A percentile compares a stretch with the other conserved stretches of the same genome.
Conservation (phyloP, 2,113 vertebrate species). For the Loxodonta africana region DNA sequence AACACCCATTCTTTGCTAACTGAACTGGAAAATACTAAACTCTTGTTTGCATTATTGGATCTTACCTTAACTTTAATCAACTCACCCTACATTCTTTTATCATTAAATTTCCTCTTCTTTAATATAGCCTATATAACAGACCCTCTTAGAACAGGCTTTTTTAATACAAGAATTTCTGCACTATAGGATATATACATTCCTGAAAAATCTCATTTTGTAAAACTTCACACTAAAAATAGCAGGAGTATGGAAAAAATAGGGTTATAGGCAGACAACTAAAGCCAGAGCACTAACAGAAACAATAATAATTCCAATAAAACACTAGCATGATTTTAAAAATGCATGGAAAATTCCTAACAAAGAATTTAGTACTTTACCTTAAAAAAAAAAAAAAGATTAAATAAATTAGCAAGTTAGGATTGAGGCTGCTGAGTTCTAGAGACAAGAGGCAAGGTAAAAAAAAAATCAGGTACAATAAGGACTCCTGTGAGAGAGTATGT, state of each 20-base stretch:
- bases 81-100: slow-evolving; percentile 17
- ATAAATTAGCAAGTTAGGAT: neutral
- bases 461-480: neutral
- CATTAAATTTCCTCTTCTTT: neutral
- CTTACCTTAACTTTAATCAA: slow-evolving; percentile 6
- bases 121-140: slow-evolving; percentile 5
- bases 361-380: neutral
- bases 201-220: slow-evolving; percentile 43
- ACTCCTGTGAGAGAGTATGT: neutral
- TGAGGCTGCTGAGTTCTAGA: neutral
- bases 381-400: neutral
- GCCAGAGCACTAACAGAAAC: neutral
- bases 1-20: neutral
- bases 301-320: slow-evolving; percentile 9
- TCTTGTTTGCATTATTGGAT: slow-evolving; percentile 18
- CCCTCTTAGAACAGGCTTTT: neutral
- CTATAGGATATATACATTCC: slow-evolving; percentile 48
- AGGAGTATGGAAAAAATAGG: neutral
- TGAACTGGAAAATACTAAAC: slow-evolving; percentile 5
- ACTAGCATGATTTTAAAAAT: neutral
- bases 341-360: slow-evolving; percentile 20
- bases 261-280: neutral
- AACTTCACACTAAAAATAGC: neutral
- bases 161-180: slow-evolving; percentile 14
- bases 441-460: neutral